Percentiles rank a stretch among this genome's conserved stretches.
Evolutionary conservation across 37 sponge, comb jelly and placozoan species (phyloP).

Genomic region (Chondrosia reniformis): DNA sequence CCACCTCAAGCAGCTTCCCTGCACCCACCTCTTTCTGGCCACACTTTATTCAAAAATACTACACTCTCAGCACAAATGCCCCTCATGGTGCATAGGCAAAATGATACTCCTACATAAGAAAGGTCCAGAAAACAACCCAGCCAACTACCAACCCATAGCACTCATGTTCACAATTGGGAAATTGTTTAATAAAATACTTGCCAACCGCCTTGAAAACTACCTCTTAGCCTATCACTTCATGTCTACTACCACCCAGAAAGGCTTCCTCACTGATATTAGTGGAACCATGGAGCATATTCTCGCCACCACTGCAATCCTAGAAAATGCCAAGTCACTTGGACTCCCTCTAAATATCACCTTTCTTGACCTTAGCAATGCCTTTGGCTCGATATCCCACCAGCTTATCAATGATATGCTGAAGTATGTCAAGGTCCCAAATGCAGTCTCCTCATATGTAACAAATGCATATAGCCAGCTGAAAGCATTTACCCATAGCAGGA

Average conservation of each 20-base stretch:
- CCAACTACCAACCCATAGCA: constrained; percentile 20
- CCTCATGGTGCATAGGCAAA: constrained; percentile 11
- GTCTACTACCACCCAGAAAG: neutral
- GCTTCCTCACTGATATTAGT: constrained; percentile 20
- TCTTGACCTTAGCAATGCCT: constrained; percentile 38
- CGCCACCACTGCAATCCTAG: constrained; percentile 18
- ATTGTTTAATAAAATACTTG: constrained; percentile 21
- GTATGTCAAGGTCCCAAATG: neutral
- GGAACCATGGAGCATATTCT: constrained; percentile 35
- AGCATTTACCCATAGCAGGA: neutral
- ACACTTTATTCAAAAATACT: constrained; percentile 1
- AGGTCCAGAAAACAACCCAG: neutral
- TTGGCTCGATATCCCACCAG: constrained; percentile 36
- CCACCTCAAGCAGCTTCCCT: neutral
- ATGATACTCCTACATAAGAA: constrained; percentile 9
- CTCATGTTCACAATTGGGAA: constrained; percentile 23
- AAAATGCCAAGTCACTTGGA: constrained; percentile 22
- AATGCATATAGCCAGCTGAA: constrained; percentile 14
- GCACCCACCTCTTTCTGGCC: neutral
- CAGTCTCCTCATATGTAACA: constrained; percentile 1
- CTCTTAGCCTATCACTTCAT: neutral
- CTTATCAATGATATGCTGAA: constrained; percentile 2
- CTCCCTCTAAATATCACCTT: constrained; percentile 30
- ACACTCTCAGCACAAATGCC: neutral
- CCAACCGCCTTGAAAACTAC: constrained; percentile 10